Evolutionary conservation across 1,140 invertebrate genomes (phyloP), one percentile per base, ranked within the genome.

Genomic region (Aricia agestis): DNA sequence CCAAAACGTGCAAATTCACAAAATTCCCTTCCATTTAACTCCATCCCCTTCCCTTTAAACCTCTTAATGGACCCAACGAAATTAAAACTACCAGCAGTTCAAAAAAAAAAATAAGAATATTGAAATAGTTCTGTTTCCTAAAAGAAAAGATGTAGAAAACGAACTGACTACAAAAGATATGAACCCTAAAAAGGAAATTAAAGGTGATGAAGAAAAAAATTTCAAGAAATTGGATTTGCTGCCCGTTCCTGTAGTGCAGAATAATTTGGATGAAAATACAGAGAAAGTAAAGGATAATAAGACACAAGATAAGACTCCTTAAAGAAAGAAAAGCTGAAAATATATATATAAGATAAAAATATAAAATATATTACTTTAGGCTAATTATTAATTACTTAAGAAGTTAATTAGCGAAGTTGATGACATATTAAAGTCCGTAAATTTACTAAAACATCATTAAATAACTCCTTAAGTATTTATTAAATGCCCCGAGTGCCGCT

Each of bases 71-170:
- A 58, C 18, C 6, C 81, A 1, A 75, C 77, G 61, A 84, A 77
- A 71, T 69, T 78, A n/a, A 70, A 69, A 59, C 67, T 79, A 61
- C 73, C 76, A 32, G 66, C 66, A 18, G 66, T 79, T 0, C 76
- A 78, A 63, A 19, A 75, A 0, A 0, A 83, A 83, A 71, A 68
- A 83, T 10, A 82, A 83, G 76, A 68, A 78, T 17, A 75, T 88
- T 2, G 86, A 89, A 80, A 82, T 88, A 63, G 79, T 86, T 41
- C 72, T 89, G 4, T 83, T 84, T 72, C 87, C 86, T 0, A 86
- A 86, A 45, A 83, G 84, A 58, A 79, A 78, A 61, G 80, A 82
- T n/a, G 58, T 72, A 25, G 69, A 70, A 4, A 76, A 67, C 13
- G 31, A 61, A 25, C 17, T 7, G 2, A 70, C 67, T 17, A 74